These are phyloP conservation scores for Lytechinus variegatus DNA, from an alignment of 35 echinoderm and acorn worm species.

Conservation along the genomic window DNA sequence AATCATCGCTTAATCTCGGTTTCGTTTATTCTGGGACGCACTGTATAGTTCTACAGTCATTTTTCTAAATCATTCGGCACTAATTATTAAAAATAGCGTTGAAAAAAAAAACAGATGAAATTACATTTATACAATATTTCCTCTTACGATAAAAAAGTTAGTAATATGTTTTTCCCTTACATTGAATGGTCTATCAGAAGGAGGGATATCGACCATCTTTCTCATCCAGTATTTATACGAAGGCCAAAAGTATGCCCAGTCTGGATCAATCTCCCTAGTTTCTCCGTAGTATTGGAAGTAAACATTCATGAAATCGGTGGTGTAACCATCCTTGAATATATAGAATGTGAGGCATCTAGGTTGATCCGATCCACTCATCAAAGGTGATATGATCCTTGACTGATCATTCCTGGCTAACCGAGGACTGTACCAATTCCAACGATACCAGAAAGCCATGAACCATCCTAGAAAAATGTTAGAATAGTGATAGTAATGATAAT, in stretches of 20 bases:
- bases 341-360: not conserved
- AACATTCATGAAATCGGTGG: not conserved
- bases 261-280: not conserved
- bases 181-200: constrained; percentile 16
- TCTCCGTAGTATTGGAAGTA: constrained; percentile 1
- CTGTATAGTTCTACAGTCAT: no score
- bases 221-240: not conserved
- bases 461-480: not conserved
- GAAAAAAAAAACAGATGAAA: no score
- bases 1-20: no score
- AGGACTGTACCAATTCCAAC: not conserved
- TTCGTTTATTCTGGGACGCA: no score
- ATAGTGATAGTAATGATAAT: no score
- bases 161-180: not conserved
- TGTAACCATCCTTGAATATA: not conserved
- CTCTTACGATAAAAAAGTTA: no score
- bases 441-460: constrained; percentile 2
- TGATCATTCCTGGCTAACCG: not conserved
- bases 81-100: no score
- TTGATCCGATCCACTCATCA: not conserved
- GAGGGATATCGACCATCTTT: not conserved
- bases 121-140: no score
- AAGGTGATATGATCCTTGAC: not conserved
- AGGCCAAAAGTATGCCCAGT: not conserved
- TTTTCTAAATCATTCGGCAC: no score